Percentiles rank a stretch among this genome's conserved stretches.
These are phyloP conservation scores for Tenualosa thibaudeaui DNA, from an alignment of 2,797 vertebrate genomes.

Conservation along the genomic window DNA sequence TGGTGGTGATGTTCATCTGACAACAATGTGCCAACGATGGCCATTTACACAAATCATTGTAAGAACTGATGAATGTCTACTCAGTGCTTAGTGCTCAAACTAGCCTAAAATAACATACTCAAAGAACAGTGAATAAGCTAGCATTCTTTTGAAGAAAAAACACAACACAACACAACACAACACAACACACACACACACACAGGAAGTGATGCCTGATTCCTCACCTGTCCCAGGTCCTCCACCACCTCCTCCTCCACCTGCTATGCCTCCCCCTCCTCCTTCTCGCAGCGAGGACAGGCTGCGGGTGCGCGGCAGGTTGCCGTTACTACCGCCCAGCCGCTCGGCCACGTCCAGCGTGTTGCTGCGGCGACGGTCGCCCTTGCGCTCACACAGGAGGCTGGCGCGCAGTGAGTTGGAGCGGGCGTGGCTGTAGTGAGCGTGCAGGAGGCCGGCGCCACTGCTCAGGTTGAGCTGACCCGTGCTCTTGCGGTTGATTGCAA, in stretches of 20 bases:
- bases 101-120: no score
- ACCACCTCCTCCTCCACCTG: slow-evolving; percentile 57
- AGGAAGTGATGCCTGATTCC: slow-evolving; percentile 18
- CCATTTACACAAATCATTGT: no score
- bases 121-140: no score
- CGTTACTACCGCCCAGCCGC: slow-evolving; percentile 84
- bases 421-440: slow-evolving; percentile 72
- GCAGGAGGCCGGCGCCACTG: slow-evolving; percentile 78
- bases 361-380: slow-evolving; percentile 86
- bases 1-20: no score
- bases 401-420: slow-evolving; percentile 93
- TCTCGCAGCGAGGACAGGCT: slow-evolving; percentile 93
- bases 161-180: not conserved
- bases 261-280: slow-evolving; percentile 75
- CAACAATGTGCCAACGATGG: no score
- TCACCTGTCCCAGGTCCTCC: slow-evolving; percentile 40
- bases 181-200: no score
- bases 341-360: slow-evolving; percentile 96
- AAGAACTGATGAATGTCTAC: no score
- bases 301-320: slow-evolving; percentile 90
- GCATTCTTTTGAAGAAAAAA: no score
- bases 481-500: slow-evolving; percentile 95
- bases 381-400: slow-evolving; percentile 84
- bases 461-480: slow-evolving; percentile 95
- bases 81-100: no score